Conservation (phyloP, 2,797 vertebrate genomes). For the Rhynchotus rufescens region DNA sequence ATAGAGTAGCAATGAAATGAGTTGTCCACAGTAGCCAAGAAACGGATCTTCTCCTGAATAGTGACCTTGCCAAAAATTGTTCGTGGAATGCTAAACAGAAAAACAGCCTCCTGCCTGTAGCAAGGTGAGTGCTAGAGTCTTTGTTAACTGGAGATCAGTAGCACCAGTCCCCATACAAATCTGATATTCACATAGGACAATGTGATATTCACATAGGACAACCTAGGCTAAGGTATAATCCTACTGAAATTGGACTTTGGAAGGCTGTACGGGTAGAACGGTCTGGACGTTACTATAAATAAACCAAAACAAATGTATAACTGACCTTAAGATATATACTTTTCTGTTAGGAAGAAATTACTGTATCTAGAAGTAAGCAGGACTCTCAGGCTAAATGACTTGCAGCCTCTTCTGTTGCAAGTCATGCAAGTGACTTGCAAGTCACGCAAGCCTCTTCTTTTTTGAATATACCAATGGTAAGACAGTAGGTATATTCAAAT, state of each 20-base stretch:
- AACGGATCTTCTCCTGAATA: neutral
- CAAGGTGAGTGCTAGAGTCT: neutral
- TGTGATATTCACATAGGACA: neutral
- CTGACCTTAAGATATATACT: neutral
- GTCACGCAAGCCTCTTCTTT: too few species aligned
- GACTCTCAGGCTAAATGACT: neutral
- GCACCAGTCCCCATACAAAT: fast-evolving
- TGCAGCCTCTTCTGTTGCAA: neutral
- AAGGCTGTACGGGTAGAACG: neutral
- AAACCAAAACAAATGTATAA: neutral
- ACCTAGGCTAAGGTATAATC: neutral
- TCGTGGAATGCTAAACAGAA: neutral
- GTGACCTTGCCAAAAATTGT: neutral
- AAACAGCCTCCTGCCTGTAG: neutral
- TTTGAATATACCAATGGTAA: too few species aligned
- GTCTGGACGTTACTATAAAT: neutral
- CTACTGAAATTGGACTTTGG: neutral
- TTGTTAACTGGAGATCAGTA: neutral
- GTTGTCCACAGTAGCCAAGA: neutral
- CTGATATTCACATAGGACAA: neutral
- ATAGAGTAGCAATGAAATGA: neutral
- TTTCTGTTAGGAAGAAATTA: neutral
- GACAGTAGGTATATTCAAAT: neutral
- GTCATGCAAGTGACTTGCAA: too few species aligned
- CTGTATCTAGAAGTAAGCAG: neutral